Base-by-base conservation (phyloP, 2,888 invertebrate species). In the Heliconius hortense region DNA sequence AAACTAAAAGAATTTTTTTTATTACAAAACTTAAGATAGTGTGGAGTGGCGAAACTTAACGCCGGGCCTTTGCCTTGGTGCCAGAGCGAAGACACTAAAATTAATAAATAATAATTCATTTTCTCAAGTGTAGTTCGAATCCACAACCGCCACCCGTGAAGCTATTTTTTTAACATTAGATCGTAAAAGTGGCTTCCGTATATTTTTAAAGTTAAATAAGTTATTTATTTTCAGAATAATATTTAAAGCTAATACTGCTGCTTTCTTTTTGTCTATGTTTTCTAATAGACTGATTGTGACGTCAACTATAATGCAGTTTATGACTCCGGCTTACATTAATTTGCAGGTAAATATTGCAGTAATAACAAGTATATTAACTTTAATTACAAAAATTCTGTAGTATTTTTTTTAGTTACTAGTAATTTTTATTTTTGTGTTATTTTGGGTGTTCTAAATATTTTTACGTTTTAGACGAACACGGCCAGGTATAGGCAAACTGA, bases 231-330 rank as follows among this genome's bases (percentile, higher is more conserved):
- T 74, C 84, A 92, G 92, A 66, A 76, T 92, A 71, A 79, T 91
- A 21, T 84, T 85, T 2, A 92, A 90, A 82, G 83, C 84, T 24
- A 82, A 86, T 59, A 77, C 82, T 3, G 90, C 91, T 0, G 85
- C 88, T 2, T 92, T 88, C 75, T 80, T 90, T 31, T 73, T 88
- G 21, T 90, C 90, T 1, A 88, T 90, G 76, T 82, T 91, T 59
- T 82, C 86, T 24, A 90, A 83, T 77, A 84, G 87, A 39, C 82
- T 90, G 1, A 84, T 91, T 56, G 81, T 83, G 0, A 76, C 88
- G 0, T 84, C 86, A 3, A 84, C 82, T 3, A 73, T 91, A 1
- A 87, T 81, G 13, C 82, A 88, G 35, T 82, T 84, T 21, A 60
- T 90, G 4, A 81, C 86, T 4, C 81, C 83, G 0, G 80, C 84